Evolutionary conservation across 2,113 vertebrate species (phyloP), one percentile per base, ranked within the genome.

Genomic region (Poecilia latipinna): DNA sequence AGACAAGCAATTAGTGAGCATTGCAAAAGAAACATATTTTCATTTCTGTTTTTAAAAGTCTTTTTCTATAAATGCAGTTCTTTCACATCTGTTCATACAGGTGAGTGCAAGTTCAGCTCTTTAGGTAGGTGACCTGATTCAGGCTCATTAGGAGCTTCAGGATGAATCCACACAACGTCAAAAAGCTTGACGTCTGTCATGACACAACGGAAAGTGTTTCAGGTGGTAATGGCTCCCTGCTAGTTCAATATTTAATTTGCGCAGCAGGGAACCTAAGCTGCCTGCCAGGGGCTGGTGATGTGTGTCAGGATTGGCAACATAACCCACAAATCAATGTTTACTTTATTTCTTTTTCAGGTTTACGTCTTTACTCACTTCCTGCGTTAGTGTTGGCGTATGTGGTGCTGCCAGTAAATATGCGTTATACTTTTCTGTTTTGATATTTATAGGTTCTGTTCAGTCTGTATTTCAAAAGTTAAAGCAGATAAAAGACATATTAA

Each of bases 311-410:
- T 61, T 57, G 4, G 48, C 28, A 42, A 66, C 39, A 29, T 69
- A 24, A 77, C 29, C 7, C 62, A 12, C 29, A 28, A 70, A 77
- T 84, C 79, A 61, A 31, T 86, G 67, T 11, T 48, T 32, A 61
- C 12, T 77, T 39, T 74, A 3, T 51, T 73, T 70, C 26, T 0
- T 0, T 32, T n/a, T 42, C 48, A 13, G 29, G 7, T 37, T 15
- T 66, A 12, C 24, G 31, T 32, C 54, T 24, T 31, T 19, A 0
- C 8, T 35, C 28, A 0, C 35, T 63, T 29, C 8, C 57, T 65
- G 39, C 60, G 4, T 8, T 60, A 26, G 33, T 54, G 75, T 68
- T 3, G 1, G 8, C 19, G 33, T 57, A 37, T 54, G n/a, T 1
- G 31, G 24, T 26, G 51, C 7, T 60, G 32, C 22, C 6, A 61